Conservation (phyloP, 2,113 vertebrate genomes). For the Dicentrarchus labrax region DNA sequence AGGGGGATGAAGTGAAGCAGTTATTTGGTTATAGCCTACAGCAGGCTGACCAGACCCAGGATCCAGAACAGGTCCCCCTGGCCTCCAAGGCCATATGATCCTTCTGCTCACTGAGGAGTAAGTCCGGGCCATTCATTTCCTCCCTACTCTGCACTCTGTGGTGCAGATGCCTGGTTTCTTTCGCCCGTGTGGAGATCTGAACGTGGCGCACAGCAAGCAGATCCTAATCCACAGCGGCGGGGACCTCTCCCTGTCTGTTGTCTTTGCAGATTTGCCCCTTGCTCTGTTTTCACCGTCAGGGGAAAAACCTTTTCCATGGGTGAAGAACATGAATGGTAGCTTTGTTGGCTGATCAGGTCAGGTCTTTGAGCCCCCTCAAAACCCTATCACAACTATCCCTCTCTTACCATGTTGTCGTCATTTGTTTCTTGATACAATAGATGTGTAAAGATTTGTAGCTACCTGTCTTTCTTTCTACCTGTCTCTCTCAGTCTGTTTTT, state of each 20-base stretch:
- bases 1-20: not conserved
- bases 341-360: constrained; percentile 64
- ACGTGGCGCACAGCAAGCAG: constrained; percentile 56
- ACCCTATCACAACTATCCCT: constrained; percentile 1
- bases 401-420: not conserved
- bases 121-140: constrained; percentile 58
- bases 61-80: constrained; percentile 48
- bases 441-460: not conserved
- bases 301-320: constrained; percentile 65
- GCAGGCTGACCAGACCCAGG: constrained; percentile 12
- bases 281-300: constrained; percentile 62
- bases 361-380: constrained; percentile 38
- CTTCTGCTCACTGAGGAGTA: constrained; percentile 41
- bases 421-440: not conserved
- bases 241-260: constrained; percentile 75
- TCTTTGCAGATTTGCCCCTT: constrained; percentile 74
- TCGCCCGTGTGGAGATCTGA: constrained; percentile 52
- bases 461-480: not conserved
- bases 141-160: constrained; percentile 48
- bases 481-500: not conserved
- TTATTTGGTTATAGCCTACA: not conserved
- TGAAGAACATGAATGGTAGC: constrained; percentile 73
- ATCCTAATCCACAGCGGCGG: constrained; percentile 57
- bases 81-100: constrained; percentile 62
- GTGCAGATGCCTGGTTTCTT: constrained; percentile 65